Conservation (phyloP, 2,888 invertebrate genomes). For the Drosophila ustulata region DNA sequence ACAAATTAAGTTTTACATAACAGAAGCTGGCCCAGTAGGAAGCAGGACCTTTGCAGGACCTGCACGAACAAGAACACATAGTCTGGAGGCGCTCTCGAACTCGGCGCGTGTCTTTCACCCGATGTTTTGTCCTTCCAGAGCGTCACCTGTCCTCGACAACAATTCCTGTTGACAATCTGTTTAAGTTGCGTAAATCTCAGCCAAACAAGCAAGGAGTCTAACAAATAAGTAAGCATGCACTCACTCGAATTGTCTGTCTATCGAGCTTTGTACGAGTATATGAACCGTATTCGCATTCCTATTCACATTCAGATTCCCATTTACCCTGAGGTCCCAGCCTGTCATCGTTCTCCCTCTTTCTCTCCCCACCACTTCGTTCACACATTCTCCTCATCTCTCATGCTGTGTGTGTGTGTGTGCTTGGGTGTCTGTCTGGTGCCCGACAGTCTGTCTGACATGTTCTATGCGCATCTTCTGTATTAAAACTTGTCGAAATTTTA, state of each 20-base stretch:
- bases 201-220: slow-evolving; percentile 46
- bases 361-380: background rate
- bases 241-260: slow-evolving; percentile 54
- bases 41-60: slow-evolving; percentile 3
- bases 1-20: slow-evolving; percentile 65
- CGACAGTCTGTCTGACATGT: slow-evolving; percentile 34
- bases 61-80: background rate
- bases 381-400: background rate
- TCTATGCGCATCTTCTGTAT: slow-evolving; percentile 67
- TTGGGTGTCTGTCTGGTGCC: background rate
- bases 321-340: slow-evolving; percentile 31
- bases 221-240: slow-evolving; percentile 40
- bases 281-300: slow-evolving; percentile 21
- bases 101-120: slow-evolving; percentile 46
- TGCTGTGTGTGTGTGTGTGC: background rate
- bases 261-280: slow-evolving; percentile 41
- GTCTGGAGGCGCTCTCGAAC: slow-evolving; percentile 9
- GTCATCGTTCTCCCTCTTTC: slow-evolving; percentile 3
- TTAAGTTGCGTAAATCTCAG: slow-evolving; percentile 72
- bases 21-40: slow-evolving; percentile 37
- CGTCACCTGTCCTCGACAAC: slow-evolving; percentile 28
- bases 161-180: slow-evolving; percentile 65
- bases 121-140: slow-evolving; percentile 19
- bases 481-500: slow-evolving; percentile 79
- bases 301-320: slow-evolving; percentile 25